Conservation (phyloP, 2,113 vertebrate species). For the Scomber japonicus region DNA sequence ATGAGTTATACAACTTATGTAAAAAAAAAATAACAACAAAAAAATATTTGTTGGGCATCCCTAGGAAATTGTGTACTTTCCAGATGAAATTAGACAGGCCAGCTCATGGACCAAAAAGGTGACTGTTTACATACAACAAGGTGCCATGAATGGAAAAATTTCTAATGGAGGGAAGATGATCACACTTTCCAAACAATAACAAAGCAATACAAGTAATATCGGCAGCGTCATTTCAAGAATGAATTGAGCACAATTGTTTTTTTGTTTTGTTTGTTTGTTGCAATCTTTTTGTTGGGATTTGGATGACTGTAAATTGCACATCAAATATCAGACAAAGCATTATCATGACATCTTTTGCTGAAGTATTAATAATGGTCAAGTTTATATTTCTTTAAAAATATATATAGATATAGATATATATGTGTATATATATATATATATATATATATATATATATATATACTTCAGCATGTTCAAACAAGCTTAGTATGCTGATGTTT, state of each 20-base stretch:
- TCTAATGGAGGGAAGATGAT: conserved; percentile 19
- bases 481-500: too few relatives aligned
- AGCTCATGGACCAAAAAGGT: conserved; percentile 65
- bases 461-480: conserved; percentile 6
- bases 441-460: not conserved
- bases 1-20: conserved; percentile 2
- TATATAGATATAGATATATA: too few relatives aligned
- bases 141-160: conserved; percentile 49
- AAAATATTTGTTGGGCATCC: not conserved
- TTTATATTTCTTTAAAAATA: conserved; percentile 12
- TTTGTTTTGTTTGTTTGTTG: not conserved
- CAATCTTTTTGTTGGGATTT: not conserved
- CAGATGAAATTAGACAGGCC: conserved; percentile 27
- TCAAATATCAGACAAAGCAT: conserved; percentile 2
- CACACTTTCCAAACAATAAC: conserved; percentile 29
- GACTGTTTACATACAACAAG: conserved; percentile 61
- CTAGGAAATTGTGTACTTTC: conserved; percentile 16
- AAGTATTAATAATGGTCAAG: not conserved
- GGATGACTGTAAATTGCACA: conserved; percentile 26
- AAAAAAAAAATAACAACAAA: not conserved
- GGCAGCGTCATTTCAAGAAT: conserved; percentile 8
- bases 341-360: conserved; percentile 13
- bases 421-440: too few relatives aligned
- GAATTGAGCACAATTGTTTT: not conserved
- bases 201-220: conserved; percentile 13